These are phyloP conservation scores for Pissodes strobi DNA, from an alignment of 1,140 invertebrate genomes.

Conservation along the genomic window DNA sequence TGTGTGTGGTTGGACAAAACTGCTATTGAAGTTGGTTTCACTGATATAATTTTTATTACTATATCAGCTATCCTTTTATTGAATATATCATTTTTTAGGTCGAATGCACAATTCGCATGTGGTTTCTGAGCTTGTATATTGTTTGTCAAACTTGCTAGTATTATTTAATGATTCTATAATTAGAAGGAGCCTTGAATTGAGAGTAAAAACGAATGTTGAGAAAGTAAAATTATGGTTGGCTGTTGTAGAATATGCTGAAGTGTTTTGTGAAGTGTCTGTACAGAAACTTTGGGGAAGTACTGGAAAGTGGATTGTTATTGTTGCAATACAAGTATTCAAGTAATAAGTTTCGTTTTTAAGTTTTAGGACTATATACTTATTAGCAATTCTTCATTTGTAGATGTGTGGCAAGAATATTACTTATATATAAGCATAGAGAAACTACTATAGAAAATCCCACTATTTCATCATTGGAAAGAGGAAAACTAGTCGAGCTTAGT, in stretches of 20 bases:
- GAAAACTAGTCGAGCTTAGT: constrained; percentile 55
- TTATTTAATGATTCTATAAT: constrained; percentile 82
- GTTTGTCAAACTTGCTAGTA: constrained; percentile 78
- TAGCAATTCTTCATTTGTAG: constrained; percentile 52
- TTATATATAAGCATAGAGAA: constrained; percentile 73
- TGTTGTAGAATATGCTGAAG: constrained; percentile 82
- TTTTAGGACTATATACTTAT: too few relatives aligned
- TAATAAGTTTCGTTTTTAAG: too few relatives aligned
- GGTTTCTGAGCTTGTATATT: constrained; percentile 79
- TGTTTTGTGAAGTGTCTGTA: constrained; percentile 79
- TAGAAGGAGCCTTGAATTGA: constrained; percentile 56
- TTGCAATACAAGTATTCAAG: constrained; percentile 75
- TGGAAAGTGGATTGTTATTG: constrained; percentile 75
- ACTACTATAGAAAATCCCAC: constrained; percentile 74
- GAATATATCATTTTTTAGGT: constrained; percentile 62
- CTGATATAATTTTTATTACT: too few relatives aligned
- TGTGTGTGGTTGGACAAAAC: too few relatives aligned
- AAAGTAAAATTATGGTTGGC: constrained; percentile 76
- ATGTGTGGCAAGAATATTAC: constrained; percentile 68
- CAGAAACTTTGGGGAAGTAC: constrained; percentile 69
- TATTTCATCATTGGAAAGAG: constrained; percentile 69
- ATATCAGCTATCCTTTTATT: too few relatives aligned
- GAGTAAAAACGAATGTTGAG: constrained; percentile 57
- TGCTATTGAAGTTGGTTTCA: too few relatives aligned
- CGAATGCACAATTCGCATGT: constrained; percentile 75